Evolutionary conservation across 2,113 vertebrate species (phyloP).

Genomic region (Muntiacus reevesi): DNA sequence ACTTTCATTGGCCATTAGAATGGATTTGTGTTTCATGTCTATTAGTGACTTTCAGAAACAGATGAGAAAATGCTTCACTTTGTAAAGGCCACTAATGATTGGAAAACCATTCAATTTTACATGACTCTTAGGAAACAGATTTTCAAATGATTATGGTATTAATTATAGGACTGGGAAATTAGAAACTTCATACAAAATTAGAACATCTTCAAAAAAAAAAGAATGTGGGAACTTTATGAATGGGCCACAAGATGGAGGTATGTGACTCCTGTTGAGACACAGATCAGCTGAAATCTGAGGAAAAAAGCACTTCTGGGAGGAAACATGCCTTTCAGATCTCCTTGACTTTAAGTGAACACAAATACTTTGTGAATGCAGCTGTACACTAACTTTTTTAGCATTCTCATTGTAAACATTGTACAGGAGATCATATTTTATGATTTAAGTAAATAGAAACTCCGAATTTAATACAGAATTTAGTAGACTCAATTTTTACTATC

Average conservation of each 20-base stretch:
- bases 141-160: not conserved
- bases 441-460: not conserved
- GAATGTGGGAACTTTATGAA: not conserved
- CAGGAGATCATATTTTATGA: not conserved
- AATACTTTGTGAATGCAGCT: not conserved
- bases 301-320: not conserved
- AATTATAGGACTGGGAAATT: not conserved
- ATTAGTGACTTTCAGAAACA: not conserved
- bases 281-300: not conserved
- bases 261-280: conserved; percentile 46
- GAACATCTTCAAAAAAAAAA: accelerated
- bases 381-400: not conserved
- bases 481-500: not conserved
- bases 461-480: not conserved
- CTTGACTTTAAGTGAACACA: not conserved
- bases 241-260: conserved; percentile 74
- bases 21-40: not conserved
- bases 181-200: not conserved
- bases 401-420: not conserved
- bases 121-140: not conserved
- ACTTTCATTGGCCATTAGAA: not conserved
- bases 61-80: not conserved
- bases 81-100: not conserved
- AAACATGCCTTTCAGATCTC: not conserved
- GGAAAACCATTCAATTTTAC: not conserved